Evolutionary conservation across 2,113 vertebrate genomes (phyloP).

Genomic region (western clawed frog (Xenopus tropicalis)): UCB_Xtro_10.0 CM004446.2:41827001-41827500

Average conservation of each 20-base stretch:
- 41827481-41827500: too few species aligned
- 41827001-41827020: background rate
- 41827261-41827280: conserved; percentile 10
- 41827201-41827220: conserved; percentile 22
- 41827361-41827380: conserved; percentile 10
- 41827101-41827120: background rate
- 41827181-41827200: conserved; percentile 30
- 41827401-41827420: too few species aligned
- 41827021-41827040: background rate
- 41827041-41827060: background rate
- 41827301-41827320: conserved; percentile 16
- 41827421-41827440: too few species aligned
- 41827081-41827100: background rate
- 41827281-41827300: conserved; percentile 34
- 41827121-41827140: conserved; percentile 9
- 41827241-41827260: conserved; percentile 27
- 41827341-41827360: conserved; percentile 12
- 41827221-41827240: conserved; percentile 13
- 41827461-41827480: too few species aligned
- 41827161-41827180: conserved; percentile 16
- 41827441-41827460: too few species aligned
- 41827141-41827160: conserved; percentile 21
- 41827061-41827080: background rate
- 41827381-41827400: background rate
- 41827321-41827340: conserved; percentile 17